Base-by-base conservation (phyloP, 2,113 vertebrate species). In the Callipepla californica region DNA sequence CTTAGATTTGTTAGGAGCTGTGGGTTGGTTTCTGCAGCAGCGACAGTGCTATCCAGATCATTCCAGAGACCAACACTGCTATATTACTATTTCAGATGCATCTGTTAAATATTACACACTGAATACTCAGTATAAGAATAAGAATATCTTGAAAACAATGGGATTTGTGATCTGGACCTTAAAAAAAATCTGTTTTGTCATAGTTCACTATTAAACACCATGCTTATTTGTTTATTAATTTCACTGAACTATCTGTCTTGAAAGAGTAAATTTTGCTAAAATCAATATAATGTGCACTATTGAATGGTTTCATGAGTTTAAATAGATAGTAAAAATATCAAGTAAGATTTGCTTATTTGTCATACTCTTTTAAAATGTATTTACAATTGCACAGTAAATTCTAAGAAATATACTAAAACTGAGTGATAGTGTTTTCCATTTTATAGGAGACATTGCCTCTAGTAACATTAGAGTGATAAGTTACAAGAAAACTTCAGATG, bases 311-410 rank as follows among this genome's bases (percentile, higher is more conserved):
- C 1, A 57, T 84, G 19, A 13, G 19, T 92, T 90, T n/a, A 94
- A 88, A 80, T 67, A 68, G 12, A 40, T n/a, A 11, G 7, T 38
- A 72, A 91, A 85, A 88, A 77, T 74, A 42, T 72, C 63, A 38
- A 32, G 10, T 55, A 87, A 89, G 32, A 85, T 87, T 91, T 90
- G 69, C 36, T 91, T 69, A 58, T 81, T 97, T 96, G 18, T 55
- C 58, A 92, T 63, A 68, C 9, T 32, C 30, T 88, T 76, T 79
- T 85, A 93, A 92, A 77, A 69, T 61, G 3, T 73, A 93, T 90
- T 95, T 76, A 66, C 47, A 78, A 32, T 51, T 81, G 11, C 11
- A 63, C 16, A 47, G 11, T 32, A 58, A 85, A 82, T 62, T 89
- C 17, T 50, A 53, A 69, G 32, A 80, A 94, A 68, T 30, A n/a